Base-by-base conservation (phyloP, 2,113 vertebrate species). In the Phalacrocorax carbo region DNA sequence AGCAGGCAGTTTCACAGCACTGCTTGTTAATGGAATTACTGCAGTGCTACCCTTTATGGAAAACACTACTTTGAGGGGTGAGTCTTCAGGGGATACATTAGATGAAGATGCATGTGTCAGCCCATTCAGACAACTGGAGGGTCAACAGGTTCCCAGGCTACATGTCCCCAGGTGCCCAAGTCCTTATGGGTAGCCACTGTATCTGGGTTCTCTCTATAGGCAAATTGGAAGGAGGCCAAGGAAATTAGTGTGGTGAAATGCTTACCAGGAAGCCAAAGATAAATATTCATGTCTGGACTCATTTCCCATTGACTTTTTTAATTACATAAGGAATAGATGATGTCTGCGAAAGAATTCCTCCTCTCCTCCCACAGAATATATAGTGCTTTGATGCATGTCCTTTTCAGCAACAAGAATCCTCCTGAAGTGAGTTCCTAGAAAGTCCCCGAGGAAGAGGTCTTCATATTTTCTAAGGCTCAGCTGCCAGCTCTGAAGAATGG, bases 261-360 rank as follows among this genome's bases (percentile, higher is more conserved):
- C 79, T 96, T 95, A 95, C 91, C 86, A 94, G 93, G 95, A 97
- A 96, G 91, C 54, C 64, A 68, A 89, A 94, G 86, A 97, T 95
- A 95, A 96, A 96, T 95, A 95, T 95, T 93, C 85, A 38, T 93
- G 97, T 95, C 95, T 94, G 91, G 95, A 96, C 97, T 88, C 3
- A 77, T 96, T 95, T 97, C 81, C 91, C 70, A 81, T 91, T 79
- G 94, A 90, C 89, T 93, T 96, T 91, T 95, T 92, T 94, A 97
- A 97, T 96, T 96, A 79, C 84, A 93, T 76, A 87, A 94, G 81
- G 86, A 90, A 85, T 88, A 82, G 80, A 86, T 93, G 91, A 96
- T 93, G 89, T 82, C 91, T 97, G 94, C 3, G 2, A 96, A 95
- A 96, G 94, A 97, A 96, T 97, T 97, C 91, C 88, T 91, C 81